phyloP scores from a whole-genome alignment of 1,140 invertebrate genomes.

The Drosophila subpulchrella region DNA sequence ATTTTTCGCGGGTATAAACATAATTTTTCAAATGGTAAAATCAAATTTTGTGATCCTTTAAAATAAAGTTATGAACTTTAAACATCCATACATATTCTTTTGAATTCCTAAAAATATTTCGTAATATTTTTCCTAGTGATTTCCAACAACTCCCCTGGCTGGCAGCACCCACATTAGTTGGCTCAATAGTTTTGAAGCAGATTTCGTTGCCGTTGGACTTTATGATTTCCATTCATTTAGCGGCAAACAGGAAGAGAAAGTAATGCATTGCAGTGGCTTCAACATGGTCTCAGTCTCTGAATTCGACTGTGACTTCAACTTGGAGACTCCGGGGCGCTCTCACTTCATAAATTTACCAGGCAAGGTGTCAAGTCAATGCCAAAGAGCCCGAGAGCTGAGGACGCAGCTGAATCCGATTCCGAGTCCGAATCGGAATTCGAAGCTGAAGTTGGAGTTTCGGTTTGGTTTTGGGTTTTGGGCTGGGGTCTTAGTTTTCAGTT shows the following conservation, averaged over 20 bases:
- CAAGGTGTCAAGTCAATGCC: slow-evolving; percentile 81
- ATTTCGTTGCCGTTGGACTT: slow-evolving; percentile 35
- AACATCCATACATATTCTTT: too few relatives aligned
- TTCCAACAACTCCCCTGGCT: not conserved
- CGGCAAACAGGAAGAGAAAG: slow-evolving; percentile 80
- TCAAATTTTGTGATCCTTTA: not conserved
- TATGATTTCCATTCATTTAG: slow-evolving; percentile 75
- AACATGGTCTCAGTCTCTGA: slow-evolving; percentile 28
- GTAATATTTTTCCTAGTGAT: not conserved
- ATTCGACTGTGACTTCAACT: slow-evolving; percentile 16
- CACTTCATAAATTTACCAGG: slow-evolving; percentile 76
- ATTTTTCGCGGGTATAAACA: not conserved
- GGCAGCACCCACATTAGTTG: slow-evolving; percentile 37
- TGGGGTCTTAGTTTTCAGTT: slow-evolving; percentile 34
- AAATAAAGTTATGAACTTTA: not conserved
- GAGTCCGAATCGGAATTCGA: slow-evolving; percentile 16
- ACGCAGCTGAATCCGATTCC: slow-evolving; percentile 19
- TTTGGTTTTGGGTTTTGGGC: slow-evolving; percentile 7
- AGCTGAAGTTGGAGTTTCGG: slow-evolving; percentile 36
- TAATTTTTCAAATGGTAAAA: not conserved
- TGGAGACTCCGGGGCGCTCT: slow-evolving; percentile 57
- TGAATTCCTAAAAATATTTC: not conserved
- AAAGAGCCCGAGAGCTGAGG: slow-evolving; percentile 53
- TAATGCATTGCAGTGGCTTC: slow-evolving; percentile 63
- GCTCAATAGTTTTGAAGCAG: slow-evolving; percentile 26